Conservation (phyloP, 2,888 invertebrate species). For the Micropterix aruncella region DNA sequence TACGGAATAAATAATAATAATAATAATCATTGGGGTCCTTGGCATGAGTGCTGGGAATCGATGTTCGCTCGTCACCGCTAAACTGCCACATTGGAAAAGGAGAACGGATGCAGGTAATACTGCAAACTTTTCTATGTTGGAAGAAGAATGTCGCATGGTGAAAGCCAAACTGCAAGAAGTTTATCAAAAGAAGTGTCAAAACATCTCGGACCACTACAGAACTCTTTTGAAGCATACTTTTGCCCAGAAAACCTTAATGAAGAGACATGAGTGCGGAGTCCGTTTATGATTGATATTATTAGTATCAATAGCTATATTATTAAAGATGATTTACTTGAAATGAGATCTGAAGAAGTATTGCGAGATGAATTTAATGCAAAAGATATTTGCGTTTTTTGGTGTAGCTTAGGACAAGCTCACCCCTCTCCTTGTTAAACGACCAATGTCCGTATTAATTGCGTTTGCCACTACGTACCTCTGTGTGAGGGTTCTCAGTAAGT, state of each 20-base stretch:
- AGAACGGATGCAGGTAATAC: too few species aligned
- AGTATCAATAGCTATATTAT: not conserved
- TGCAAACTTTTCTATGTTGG: too few species aligned
- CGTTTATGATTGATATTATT: not conserved
- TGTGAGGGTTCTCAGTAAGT: too few species aligned
- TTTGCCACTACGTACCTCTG: too few species aligned
- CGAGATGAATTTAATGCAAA: not conserved
- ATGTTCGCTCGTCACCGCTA: too few species aligned
- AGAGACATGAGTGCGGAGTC: not conserved
- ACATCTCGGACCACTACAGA: not conserved
- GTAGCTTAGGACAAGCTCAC: not conserved
- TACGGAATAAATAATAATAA: too few species aligned
- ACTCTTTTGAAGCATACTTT: not conserved
- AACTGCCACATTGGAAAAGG: too few species aligned
- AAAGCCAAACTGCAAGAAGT: too few species aligned
- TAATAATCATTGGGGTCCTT: too few species aligned
- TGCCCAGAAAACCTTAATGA: not conserved
- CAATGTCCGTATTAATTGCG: not conserved
- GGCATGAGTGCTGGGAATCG: too few species aligned
- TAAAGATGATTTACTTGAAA: not conserved
- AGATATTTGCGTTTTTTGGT: not conserved
- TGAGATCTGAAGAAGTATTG: constrained; percentile 1
- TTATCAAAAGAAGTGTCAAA: not conserved
- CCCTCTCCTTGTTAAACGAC: not conserved
- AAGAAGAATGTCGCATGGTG: too few species aligned